Evolutionary conservation across 2,113 vertebrate species (phyloP).

Genomic region (Ifrita kowaldi): DNA sequence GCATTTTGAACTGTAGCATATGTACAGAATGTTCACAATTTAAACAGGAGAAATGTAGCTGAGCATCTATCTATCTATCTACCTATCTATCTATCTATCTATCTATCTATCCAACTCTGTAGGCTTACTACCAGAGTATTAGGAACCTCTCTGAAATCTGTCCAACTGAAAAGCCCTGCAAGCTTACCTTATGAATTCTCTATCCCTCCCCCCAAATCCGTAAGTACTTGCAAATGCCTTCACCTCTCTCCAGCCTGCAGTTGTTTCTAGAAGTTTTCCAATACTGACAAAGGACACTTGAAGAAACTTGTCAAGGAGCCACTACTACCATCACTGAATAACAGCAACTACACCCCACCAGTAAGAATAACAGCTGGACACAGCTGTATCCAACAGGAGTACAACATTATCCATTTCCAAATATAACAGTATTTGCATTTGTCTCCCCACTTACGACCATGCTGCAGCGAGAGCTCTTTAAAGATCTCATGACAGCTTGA

Average conservation of each 20-base stretch:
- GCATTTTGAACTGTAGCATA: conserved; percentile 70
- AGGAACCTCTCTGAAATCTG: background rate
- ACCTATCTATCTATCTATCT: background rate
- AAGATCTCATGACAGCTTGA: background rate
- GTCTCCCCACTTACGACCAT: background rate
- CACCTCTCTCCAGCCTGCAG: background rate
- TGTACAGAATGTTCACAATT: conserved; percentile 68
- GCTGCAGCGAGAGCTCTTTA: background rate
- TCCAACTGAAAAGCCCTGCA: background rate
- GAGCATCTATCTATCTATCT: conserved; percentile 6
- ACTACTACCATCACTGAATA: background rate
- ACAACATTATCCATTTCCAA: background rate
- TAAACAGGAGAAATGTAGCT: conserved; percentile 58
- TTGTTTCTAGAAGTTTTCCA: background rate
- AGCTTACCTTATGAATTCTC: background rate
- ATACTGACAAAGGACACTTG: background rate
- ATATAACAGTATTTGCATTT: background rate
- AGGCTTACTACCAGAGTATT: background rate
- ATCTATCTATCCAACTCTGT: background rate
- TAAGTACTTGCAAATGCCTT: background rate
- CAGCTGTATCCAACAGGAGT: background rate
- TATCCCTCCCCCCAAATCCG: accelerated
- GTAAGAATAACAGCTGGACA: background rate
- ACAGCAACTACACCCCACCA: background rate
- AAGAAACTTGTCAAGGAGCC: background rate